Evolutionary conservation across 2,113 vertebrate species (phyloP), one percentile per base, ranked within the genome.

Genomic region (Hyperopisus bebe): DNA sequence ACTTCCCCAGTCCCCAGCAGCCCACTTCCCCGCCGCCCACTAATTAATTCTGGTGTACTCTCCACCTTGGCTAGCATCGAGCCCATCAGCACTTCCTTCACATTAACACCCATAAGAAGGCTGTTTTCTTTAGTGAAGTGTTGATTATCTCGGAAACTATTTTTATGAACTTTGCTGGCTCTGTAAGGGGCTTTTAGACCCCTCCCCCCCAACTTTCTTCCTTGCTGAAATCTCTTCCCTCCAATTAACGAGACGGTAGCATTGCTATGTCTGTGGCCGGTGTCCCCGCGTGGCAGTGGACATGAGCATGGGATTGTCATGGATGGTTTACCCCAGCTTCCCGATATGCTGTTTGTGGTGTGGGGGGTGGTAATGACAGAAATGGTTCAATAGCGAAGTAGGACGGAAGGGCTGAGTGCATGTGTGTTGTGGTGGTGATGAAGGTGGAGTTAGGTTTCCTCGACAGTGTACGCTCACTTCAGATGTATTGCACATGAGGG

Each of bases 341-440:
- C 92, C 91, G 91, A 91, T 92, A 92, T 35, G 5, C 85, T 88
- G 53, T 24, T 55, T 55, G 90, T 89, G 91, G 90, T 35, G 90
- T 90, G 91, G 80, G 91, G 90, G 90, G 91, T 92, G 92, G 92
- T 92, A 91, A 85, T 91, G 92, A 91, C 92, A 93, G 70, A 93
- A 93, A 13, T 93, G 93, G 92, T 94, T 94, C 93, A 92, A 94
- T 90, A 91, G 91, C 91, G 92, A 91, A 93, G 93, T 90, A 92
- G 92, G 93, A 92, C 90, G 92, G 92, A 91, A 91, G 90, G 90
- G 50, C 66, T 88, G 44, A 31, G 39, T 27, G 19, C 27, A 24
- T 62, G 13, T 21, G 8, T 27, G 53, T 62, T 31, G 77, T 55
- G 66, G 92, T 83, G 89, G 83, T 86, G 74, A 89, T 91, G 87